Evolutionary conservation across 2,888 invertebrate species (phyloP), one percentile per base, ranked within the genome.

Genomic region (Pammene aurita): DNA sequence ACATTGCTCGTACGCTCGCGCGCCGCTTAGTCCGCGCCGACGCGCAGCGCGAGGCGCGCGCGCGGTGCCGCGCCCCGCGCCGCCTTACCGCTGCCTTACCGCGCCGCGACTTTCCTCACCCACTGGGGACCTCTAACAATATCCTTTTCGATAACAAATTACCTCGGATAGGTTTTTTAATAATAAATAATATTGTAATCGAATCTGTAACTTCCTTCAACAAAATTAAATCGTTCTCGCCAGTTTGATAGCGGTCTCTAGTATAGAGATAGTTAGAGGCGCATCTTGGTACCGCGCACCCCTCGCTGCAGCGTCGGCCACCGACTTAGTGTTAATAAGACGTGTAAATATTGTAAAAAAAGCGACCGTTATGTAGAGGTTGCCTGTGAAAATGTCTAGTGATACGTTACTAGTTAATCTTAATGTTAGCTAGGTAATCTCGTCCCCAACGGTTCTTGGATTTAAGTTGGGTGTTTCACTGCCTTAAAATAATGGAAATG

Each of bases 381-480:
- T 89, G 90, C 80, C 79, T 88, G 90, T 90, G 90, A 88, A 89
- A 90, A 90, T 88, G 84, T 89, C 88, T 91, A 92, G 90, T 87
- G 84, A 87, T 91, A 91, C 88, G 82, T 86, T 87, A 89, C 89
- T 87, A 90, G 87, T 87, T 92, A 84, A 80, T 83, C 77, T 80
- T 84, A 91, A 90, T 87, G 84, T 92, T 92, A 92, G 92, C 92
- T 92, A 92, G 92, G 90, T 91, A 92, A 92, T 90, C 86, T 91
- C 86, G 89, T 89, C 88, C 92, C 92, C 92, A 89, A 92, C 92
- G 88, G 86, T 89, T 90, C 90, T 92, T 86, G 84, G 87, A 84
- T 91, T 92, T 92, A 85, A 85, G 92, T 92, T 92, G 92, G 92
- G 90, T 89, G 90, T 92, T 89, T 92, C 92, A 92, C 92, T 92